phyloP scores from a whole-genome alignment of 2,888 invertebrate species.

The Cancer borealis region DNA sequence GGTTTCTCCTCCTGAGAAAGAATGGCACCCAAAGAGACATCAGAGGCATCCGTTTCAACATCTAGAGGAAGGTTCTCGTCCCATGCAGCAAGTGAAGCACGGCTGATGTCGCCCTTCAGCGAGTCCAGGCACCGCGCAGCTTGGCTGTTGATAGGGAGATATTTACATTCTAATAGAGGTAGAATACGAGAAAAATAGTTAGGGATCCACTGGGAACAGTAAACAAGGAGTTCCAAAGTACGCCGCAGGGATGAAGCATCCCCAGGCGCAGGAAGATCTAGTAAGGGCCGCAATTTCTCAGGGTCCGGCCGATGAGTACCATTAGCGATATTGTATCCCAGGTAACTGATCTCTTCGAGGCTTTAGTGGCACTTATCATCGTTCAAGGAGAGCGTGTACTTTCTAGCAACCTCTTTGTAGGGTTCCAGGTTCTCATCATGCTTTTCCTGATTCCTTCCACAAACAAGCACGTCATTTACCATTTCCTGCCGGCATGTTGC shows the following conservation, averaged over 20 bases:
- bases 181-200: not conserved
- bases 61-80: not conserved
- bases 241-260: not conserved
- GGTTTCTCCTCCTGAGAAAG: not conserved
- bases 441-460: not conserved
- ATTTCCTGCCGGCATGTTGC: no score
- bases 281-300: not conserved
- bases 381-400: no score
- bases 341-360: slow-evolving; percentile 71
- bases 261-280: not conserved
- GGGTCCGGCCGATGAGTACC: slow-evolving; percentile 1
- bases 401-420: not conserved
- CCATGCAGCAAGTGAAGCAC: slow-evolving; percentile 28
- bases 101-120: slow-evolving; percentile 30
- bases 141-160: not conserved
- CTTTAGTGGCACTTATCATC: not conserved
- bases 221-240: slow-evolving; percentile 17
- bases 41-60: slow-evolving; percentile 27
- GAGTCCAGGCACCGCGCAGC: not conserved
- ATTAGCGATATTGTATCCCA: slow-evolving; percentile 71
- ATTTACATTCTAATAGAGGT: not conserved
- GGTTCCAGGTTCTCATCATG: not conserved
- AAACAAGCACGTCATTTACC: not conserved
- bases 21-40: not conserved
- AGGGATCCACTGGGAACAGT: slow-evolving; percentile 44